Conservation (phyloP, 2,113 vertebrate species). For the Spermophilus dauricus region DNA sequence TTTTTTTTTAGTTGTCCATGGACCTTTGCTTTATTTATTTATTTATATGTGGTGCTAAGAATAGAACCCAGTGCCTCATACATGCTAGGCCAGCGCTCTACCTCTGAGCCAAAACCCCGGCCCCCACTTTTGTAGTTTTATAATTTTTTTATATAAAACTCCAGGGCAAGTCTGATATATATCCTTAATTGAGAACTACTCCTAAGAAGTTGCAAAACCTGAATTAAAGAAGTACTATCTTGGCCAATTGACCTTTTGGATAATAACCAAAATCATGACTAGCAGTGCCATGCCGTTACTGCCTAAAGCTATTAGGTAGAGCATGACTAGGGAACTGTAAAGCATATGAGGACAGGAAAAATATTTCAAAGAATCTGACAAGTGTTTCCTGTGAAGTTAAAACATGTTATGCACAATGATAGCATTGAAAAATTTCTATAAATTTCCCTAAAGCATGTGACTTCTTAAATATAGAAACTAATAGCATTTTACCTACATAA, state of each 20-base stretch:
- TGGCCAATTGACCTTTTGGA: too few relatives aligned
- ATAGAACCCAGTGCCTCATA: too few relatives aligned
- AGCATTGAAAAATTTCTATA: not conserved
- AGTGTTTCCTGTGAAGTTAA: not conserved
- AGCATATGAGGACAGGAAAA: not conserved
- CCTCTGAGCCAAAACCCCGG: too few relatives aligned
- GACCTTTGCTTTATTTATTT: too few relatives aligned
- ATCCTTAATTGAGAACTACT: not conserved
- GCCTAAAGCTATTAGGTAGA: not conserved
- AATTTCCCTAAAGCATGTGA: not conserved
- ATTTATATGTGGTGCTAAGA: too few relatives aligned
- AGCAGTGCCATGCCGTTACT: not conserved
- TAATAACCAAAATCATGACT: not conserved
- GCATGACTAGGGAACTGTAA: not conserved
- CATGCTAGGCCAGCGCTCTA: too few relatives aligned
- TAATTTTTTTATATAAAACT: not conserved
- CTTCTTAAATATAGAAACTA: not conserved
- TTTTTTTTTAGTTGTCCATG: too few relatives aligned
- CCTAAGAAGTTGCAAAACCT: not conserved
- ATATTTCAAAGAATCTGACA: not conserved
- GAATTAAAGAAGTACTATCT: not conserved
- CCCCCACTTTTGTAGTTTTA: not conserved
- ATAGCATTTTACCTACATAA: not conserved
- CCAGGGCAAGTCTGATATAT: not conserved
- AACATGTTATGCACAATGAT: not conserved